phyloP scores from a whole-genome alignment of 2,797 vertebrate genomes.

The Syndactyla subalaris region DNA sequence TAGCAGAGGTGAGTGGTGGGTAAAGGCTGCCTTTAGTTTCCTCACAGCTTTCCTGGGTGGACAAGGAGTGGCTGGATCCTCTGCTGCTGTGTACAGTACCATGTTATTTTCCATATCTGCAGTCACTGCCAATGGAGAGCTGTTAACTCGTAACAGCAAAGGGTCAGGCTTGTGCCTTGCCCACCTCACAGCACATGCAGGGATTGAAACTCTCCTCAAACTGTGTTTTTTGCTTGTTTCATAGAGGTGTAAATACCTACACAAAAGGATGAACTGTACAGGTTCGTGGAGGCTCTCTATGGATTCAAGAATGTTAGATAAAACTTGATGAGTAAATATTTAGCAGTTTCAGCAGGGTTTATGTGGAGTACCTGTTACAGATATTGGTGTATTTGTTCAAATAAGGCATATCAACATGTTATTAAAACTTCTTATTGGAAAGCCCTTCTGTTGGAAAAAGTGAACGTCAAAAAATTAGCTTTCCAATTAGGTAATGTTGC shows the following conservation, averaged over 20 bases:
- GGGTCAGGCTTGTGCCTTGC: fast-evolving
- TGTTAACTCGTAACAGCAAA: neutral
- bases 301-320: neutral
- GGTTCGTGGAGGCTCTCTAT: neutral
- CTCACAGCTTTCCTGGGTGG: neutral
- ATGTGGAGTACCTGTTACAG: neutral
- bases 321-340: neutral
- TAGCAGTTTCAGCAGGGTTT: neutral
- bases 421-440: neutral
- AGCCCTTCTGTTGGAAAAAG: neutral
- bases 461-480: neutral
- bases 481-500: neutral
- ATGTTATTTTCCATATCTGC: neutral
- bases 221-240: neutral
- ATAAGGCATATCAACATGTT: neutral
- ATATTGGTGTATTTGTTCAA: neutral
- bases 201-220: neutral
- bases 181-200: fast-evolving
- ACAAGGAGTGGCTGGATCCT: neutral
- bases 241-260: neutral
- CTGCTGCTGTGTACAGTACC: neutral
- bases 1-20: neutral
- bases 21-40: neutral
- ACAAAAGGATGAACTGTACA: neutral
- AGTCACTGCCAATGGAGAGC: neutral